Evolutionary conservation across 2,113 vertebrate species (phyloP).

Genomic region (Albula goreensis): DNA sequence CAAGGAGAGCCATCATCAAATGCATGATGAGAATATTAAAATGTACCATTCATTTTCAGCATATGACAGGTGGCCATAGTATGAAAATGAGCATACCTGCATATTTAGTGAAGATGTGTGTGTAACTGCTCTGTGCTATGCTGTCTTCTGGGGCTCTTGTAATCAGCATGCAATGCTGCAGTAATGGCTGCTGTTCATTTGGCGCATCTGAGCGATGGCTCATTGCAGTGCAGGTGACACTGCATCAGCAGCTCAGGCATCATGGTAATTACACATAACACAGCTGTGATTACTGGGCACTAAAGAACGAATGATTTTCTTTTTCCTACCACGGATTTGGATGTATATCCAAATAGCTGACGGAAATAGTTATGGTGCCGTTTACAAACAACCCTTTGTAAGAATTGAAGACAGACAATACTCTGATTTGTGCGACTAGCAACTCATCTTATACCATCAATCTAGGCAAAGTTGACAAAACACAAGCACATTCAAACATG

Average conservation of each 20-base stretch:
- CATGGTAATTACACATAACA: slow-evolving; percentile 9
- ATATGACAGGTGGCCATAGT: not conserved
- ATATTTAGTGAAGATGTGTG: not conserved
- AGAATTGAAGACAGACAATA: slow-evolving; percentile 2
- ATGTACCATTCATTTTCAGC: not conserved
- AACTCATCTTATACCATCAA: slow-evolving; percentile 8
- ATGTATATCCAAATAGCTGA: slow-evolving; percentile 1
- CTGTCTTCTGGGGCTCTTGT: not conserved
- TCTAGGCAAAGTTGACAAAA: slow-evolving; percentile 8
- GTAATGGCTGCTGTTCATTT: not conserved
- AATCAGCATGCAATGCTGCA: not conserved
- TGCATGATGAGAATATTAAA: not conserved
- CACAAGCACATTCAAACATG: slow-evolving; percentile 8
- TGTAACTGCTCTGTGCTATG: not conserved
- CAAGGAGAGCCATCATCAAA: not conserved
- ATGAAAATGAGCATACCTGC: not conserved
- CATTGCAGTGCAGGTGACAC: slow-evolving; percentile 11
- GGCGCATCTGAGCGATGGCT: slow-evolving; percentile 8
- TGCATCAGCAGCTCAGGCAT: not conserved
- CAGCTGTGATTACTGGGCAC: slow-evolving; percentile 7
- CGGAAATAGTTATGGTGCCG: not conserved
- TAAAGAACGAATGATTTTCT: slow-evolving; percentile 7
- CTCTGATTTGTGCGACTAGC: not conserved
- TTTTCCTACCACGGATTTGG: slow-evolving; percentile 4
- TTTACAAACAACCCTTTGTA: slow-evolving; percentile 15